phyloP scores from a whole-genome alignment of 2,797 vertebrate genomes.

The Darevskia nairensis region DNA sequence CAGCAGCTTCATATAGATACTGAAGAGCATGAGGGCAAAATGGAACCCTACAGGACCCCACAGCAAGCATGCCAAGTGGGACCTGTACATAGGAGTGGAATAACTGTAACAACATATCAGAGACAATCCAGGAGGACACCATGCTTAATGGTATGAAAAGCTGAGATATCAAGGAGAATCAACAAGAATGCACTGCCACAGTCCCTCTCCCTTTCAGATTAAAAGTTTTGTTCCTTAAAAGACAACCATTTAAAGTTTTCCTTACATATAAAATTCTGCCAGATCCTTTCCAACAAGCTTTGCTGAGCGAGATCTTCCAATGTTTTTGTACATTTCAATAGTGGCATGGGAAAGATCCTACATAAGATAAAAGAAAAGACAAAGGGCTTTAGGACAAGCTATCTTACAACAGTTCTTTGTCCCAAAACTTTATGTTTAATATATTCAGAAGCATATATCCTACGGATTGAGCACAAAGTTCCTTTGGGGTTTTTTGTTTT shows the following conservation, averaged over 20 bases:
- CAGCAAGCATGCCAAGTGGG: no score
- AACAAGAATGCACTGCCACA: not conserved
- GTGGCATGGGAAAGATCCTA: constrained; percentile 96
- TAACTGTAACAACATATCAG: no score
- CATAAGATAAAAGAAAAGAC: constrained; percentile 43
- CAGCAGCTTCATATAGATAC: no score
- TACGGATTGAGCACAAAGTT: not conserved
- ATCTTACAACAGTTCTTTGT: not conserved
- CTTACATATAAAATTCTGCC: constrained; percentile 98
- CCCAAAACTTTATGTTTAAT: not conserved
- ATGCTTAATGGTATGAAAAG: not conserved
- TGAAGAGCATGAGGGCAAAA: no score
- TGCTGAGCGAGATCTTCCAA: constrained; percentile 91
- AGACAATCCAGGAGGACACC: no score
- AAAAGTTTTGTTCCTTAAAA: not conserved
- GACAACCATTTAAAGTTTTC: constrained; percentile 29
- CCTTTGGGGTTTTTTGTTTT: not conserved
- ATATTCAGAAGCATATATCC: not conserved
- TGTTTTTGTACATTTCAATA: constrained; percentile 94
- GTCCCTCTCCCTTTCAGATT: constrained; percentile 5
- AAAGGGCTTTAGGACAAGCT: not conserved
- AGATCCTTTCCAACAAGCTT: constrained; percentile 94
- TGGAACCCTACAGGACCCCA: no score
- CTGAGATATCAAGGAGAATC: not conserved
- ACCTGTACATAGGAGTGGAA: no score